Evolutionary conservation across 2,113 vertebrate species (phyloP).

Genomic region (Phodopus roborovskii): DNA sequence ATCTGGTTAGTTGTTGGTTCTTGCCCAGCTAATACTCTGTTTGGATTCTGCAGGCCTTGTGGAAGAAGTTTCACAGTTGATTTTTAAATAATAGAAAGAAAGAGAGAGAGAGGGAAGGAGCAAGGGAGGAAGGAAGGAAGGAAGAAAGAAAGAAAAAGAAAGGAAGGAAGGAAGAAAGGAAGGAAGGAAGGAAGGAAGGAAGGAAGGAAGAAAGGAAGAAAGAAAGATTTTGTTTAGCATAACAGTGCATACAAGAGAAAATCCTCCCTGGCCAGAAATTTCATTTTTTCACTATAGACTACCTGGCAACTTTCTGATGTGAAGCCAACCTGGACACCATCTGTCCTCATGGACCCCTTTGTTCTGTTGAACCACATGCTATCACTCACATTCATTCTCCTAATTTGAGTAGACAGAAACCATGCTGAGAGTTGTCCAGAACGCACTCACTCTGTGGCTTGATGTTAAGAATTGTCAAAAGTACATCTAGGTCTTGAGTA

Average conservation of each 20-base stretch:
- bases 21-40: conserved; percentile 13
- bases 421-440: not conserved
- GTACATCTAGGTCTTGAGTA: not conserved
- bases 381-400: not conserved
- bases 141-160: too few species aligned
- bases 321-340: not conserved
- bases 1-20: conserved; percentile 24
- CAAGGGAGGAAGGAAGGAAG: too few species aligned
- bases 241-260: not conserved
- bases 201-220: too few species aligned
- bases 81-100: not conserved
- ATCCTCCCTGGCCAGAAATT: not conserved
- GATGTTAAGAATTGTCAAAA: not conserved
- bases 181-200: too few species aligned
- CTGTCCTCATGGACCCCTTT: not conserved
- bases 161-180: too few species aligned
- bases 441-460: not conserved
- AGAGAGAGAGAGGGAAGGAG: too few species aligned
- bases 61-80: conserved; percentile 7
- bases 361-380: not conserved
- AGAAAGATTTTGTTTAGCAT: not conserved
- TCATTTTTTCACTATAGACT: not conserved
- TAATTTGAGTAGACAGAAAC: not conserved
- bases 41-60: not conserved
- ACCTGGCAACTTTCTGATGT: not conserved